These are phyloP conservation scores for Ormyrus thymus DNA, from an alignment of 2,888 invertebrate species.

Conservation along the genomic window DNA sequence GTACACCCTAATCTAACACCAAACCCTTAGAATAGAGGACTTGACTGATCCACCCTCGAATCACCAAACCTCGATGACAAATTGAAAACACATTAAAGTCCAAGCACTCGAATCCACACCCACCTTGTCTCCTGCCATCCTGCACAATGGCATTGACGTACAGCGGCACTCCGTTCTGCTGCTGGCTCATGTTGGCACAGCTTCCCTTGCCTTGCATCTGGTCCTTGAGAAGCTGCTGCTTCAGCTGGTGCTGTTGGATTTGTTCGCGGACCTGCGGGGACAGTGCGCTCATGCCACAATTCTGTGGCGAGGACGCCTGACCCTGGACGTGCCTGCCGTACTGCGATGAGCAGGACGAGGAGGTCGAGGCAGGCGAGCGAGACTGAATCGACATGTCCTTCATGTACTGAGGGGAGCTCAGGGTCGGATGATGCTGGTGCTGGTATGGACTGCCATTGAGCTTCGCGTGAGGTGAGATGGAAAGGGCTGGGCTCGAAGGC, in stretches of 20 bases:
- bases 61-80: too few relatives aligned
- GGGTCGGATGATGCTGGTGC: conserved; percentile 56
- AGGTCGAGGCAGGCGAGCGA: conserved; percentile 55
- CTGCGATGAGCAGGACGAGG: conserved; percentile 53
- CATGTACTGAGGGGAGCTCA: conserved; percentile 56
- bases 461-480: conserved; percentile 63
- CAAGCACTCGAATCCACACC: conserved; percentile 3
- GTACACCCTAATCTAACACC: too few relatives aligned
- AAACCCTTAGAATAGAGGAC: too few relatives aligned
- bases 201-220: conserved; percentile 69
- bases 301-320: conserved; percentile 60
- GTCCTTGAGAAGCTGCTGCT: conserved; percentile 69
- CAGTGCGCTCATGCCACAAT: conserved; percentile 62
- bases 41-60: too few relatives aligned
- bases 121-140: conserved; percentile 70
- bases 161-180: conserved; percentile 75
- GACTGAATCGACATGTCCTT: conserved; percentile 62
- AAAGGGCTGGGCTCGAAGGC: conserved; percentile 65
- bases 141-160: conserved; percentile 81
- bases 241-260: conserved; percentile 71
- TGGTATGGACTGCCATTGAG: conserved; percentile 62
- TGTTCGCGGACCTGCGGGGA: conserved; percentile 69
- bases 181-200: conserved; percentile 50
- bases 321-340: conserved; percentile 55
- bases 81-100: too few relatives aligned